These are phyloP conservation scores for Stenolophus ochropezus DNA, from an alignment of 2,888 invertebrate species.

Conservation along the genomic window DNA sequence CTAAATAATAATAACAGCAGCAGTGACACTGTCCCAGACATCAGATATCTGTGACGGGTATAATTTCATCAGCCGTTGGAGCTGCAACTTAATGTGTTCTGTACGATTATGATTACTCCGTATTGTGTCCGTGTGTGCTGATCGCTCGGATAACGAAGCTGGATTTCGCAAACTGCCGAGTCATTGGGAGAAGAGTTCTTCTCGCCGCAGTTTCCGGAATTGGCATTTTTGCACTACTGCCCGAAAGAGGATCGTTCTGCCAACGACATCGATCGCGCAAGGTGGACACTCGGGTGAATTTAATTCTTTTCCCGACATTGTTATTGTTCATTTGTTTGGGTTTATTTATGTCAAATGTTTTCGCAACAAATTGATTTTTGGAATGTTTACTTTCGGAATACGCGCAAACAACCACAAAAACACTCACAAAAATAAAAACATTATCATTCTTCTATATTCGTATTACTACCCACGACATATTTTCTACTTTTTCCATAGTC, in stretches of 20 bases:
- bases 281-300: not conserved
- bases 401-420: not conserved
- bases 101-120: constrained; percentile 68
- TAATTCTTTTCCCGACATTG: not conserved
- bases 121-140: constrained; percentile 62
- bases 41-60: constrained; percentile 37
- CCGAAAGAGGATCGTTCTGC: not conserved
- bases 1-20: constrained; percentile 59
- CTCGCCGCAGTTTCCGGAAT: constrained; percentile 17
- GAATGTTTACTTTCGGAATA: not conserved
- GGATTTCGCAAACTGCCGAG: constrained; percentile 35
- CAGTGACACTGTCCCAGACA: constrained; percentile 54
- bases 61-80: constrained; percentile 43
- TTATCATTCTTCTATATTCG: not conserved
- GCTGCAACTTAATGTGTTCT: constrained; percentile 62
- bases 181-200: constrained; percentile 23
- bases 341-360: not conserved
- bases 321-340: not conserved
- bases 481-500: too few relatives aligned
- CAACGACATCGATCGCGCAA: not conserved
- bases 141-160: not conserved
- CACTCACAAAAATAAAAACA: not conserved
- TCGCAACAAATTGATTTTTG: not conserved
- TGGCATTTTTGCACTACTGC: not conserved
- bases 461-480: too few relatives aligned